Evolutionary conservation across 2,797 vertebrate species (phyloP), one percentile per base, ranked within the genome.

Genomic region (Poeciliopsis turneri): DNA sequence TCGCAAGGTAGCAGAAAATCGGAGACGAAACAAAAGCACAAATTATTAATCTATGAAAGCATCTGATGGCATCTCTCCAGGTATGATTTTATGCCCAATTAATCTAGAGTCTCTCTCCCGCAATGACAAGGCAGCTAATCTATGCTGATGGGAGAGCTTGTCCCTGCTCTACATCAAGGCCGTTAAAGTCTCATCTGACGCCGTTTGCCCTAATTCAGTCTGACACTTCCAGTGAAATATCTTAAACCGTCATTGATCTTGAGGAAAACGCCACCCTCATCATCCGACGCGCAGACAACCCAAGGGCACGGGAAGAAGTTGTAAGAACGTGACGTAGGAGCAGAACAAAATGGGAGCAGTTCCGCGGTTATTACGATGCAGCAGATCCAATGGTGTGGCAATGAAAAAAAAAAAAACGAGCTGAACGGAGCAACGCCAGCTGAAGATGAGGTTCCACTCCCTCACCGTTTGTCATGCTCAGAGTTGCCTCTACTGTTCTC

Each of bases 101-200:
- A 90, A 92, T 94, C 89, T 89, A 91, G 5, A 77, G 77, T 36
- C 74, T 80, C n/a, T 33, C 4, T 46, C 59, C 59, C 41, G 20
- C 90, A 89, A 85, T 84, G 84, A 91, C 89, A 86, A 88, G 70
- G 43, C 74, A 75, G 82, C 79, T 93, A 92, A 93, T 93, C 78
- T 43, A 86, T 86, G 79, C 75, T 78, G 86, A 91, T 85, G 78
- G 78, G 81, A 79, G 87, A 85, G 82, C 85, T 75, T 39, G 85
- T 85, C 76, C 33, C 87, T 46, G 72, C 75, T 82, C 74, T 79
- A 81, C 57, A 84, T 84, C 83, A 47, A 74, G 72, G 76, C 84
- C 13, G 76, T 88, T 87, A 87, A 88, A 90, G 36, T 41, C 81
- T 86, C 71, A 11, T 86, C 91, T 78, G 74, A 15, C 0, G 28